Conservation (phyloP, 2,113 vertebrate genomes). For the Gopherus flavomarginatus region DNA sequence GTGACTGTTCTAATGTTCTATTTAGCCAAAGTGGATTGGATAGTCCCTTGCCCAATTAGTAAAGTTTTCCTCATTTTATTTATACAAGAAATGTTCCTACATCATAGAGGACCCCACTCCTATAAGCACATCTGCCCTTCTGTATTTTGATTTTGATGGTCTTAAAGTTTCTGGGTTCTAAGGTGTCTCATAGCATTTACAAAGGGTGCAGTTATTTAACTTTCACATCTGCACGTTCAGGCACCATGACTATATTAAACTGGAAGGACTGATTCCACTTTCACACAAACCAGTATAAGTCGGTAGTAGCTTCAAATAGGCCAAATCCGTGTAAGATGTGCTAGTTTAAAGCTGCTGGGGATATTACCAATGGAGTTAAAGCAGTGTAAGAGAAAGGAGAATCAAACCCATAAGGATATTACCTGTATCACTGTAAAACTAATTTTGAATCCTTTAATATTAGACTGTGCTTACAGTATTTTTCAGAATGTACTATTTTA, state of each 20-base stretch:
- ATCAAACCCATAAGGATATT: not conserved
- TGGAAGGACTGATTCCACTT: not conserved
- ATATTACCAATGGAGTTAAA: accelerated
- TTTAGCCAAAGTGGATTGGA: not conserved
- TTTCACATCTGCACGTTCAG: not conserved
- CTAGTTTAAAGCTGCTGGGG: not conserved
- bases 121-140: not conserved
- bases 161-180: no score
- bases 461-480: not conserved
- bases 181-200: no score
- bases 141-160: not conserved
- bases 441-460: not conserved
- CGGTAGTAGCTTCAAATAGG: not conserved
- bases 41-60: not conserved
- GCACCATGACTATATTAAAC: not conserved
- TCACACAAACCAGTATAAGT: not conserved
- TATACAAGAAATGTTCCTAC: no score
- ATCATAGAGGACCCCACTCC: no score
- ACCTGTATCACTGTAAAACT: not conserved
- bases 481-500: not conserved
- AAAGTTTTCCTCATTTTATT: not conserved
- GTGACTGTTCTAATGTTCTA: not conserved
- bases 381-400: not conserved
- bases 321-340: not conserved
- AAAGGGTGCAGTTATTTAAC: no score